Conservation (phyloP, 2,888 invertebrate species). For the Dasypogon diadema region DNA sequence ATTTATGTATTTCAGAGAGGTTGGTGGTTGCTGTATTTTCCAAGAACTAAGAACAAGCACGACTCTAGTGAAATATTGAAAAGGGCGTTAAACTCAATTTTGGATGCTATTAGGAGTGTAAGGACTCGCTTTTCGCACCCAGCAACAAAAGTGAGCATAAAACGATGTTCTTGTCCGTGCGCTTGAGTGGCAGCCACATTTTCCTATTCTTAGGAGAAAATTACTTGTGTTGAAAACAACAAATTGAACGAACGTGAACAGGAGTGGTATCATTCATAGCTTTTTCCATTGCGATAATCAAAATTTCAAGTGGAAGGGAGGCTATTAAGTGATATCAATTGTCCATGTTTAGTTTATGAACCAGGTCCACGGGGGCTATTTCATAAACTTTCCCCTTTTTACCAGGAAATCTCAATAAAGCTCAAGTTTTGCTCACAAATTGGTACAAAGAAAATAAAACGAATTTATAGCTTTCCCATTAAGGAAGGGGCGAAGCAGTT, state of each 20-base stretch:
- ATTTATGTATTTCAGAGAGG: neutral
- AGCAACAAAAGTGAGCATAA: neutral
- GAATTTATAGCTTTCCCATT: too few relatives aligned
- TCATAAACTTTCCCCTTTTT: too few relatives aligned
- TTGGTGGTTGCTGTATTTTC: neutral
- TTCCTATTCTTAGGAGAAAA: neutral
- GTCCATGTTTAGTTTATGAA: too few relatives aligned
- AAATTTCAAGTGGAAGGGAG: too few relatives aligned
- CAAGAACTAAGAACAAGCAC: neutral
- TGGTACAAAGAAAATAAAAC: too few relatives aligned
- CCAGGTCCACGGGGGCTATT: too few relatives aligned
- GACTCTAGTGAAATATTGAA: slow-evolving; percentile 31
- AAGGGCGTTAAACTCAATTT: slow-evolving; percentile 41
- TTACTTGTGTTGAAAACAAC: neutral
- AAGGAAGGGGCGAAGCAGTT: too few relatives aligned
- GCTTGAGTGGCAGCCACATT: neutral
- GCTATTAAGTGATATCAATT: too few relatives aligned
- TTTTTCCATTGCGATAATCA: too few relatives aligned
- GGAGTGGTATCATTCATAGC: too few relatives aligned
- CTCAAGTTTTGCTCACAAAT: too few relatives aligned
- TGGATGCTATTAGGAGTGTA: slow-evolving; percentile 21
- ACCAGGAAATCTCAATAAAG: too few relatives aligned
- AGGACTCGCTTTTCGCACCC: neutral
- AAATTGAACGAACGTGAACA: neutral
- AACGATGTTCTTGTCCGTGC: neutral